These are phyloP conservation scores for Pinna nobilis DNA, from an alignment of 1,140 invertebrate genomes.

Conservation along the genomic window DNA sequence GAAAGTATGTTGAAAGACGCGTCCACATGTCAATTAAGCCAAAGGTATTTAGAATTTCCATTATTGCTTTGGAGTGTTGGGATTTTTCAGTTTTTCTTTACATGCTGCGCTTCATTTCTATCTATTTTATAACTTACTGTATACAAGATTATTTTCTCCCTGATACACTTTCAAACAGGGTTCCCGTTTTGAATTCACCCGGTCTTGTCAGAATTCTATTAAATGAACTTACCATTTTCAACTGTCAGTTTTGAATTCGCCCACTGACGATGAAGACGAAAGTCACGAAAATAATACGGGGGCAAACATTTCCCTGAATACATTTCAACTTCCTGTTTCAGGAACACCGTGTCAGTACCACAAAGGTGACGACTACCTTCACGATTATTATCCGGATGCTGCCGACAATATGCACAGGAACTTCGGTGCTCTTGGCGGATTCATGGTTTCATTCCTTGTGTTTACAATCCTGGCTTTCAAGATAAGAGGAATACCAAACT, in stretches of 20 bases:
- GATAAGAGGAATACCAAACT: constrained; percentile 55
- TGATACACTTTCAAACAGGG: too few relatives aligned
- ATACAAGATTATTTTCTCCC: too few relatives aligned
- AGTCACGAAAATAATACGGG: not conserved
- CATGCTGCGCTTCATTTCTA: too few relatives aligned
- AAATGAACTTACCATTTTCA: too few relatives aligned
- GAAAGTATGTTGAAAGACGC: too few relatives aligned
- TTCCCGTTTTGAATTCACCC: too few relatives aligned
- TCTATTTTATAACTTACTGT: too few relatives aligned
- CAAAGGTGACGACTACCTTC: constrained; percentile 54
- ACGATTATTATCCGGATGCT: constrained; percentile 58
- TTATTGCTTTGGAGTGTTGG: constrained; percentile 35
- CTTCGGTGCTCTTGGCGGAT: constrained; percentile 56
- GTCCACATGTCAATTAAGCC: too few relatives aligned
- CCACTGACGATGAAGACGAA: not conserved
- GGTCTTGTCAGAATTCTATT: too few relatives aligned
- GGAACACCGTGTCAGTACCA: constrained; percentile 51
- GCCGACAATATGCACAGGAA: constrained; percentile 58
- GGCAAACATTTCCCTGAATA: not conserved
- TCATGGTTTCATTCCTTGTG: constrained; percentile 51
- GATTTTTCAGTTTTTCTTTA: too few relatives aligned
- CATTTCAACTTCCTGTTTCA: constrained; percentile 26
- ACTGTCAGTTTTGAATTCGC: too few relatives aligned
- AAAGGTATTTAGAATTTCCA: not conserved
- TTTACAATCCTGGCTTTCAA: constrained; percentile 60